Evolutionary conservation across 2,888 invertebrate genomes (phyloP).

Genomic region (Parapristionchus giblindavisi): DNA sequence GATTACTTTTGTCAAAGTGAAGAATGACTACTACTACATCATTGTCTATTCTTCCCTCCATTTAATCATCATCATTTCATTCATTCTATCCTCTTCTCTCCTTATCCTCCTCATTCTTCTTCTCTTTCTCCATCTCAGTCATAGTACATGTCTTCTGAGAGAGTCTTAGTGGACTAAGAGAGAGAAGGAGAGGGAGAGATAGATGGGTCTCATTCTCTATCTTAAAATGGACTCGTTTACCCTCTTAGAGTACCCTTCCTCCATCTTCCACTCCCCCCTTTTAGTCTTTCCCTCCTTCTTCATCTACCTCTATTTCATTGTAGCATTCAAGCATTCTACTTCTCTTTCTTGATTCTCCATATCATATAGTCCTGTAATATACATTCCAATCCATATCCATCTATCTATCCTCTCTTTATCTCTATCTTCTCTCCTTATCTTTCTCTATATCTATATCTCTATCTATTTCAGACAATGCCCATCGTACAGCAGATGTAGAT

Average conservation of each 20-base stretch:
- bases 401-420: neutral
- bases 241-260: too few species aligned
- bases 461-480: conserved; percentile 23
- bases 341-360: neutral
- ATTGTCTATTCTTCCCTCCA: too few species aligned
- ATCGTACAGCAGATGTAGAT: conserved; percentile 43
- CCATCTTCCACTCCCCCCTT: too few species aligned
- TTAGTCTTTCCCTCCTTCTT: too few species aligned
- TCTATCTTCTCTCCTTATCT: neutral
- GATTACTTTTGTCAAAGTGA: neutral
- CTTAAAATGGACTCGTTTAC: too few species aligned
- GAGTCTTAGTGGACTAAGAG: neutral
- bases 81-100: neutral
- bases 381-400: neutral
- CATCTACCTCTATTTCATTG: too few species aligned
- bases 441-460: conserved; percentile 5
- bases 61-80: too few species aligned
- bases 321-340: too few species aligned
- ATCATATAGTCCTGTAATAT: neutral
- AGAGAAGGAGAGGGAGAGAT: neutral
- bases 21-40: too few species aligned
- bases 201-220: neutral
- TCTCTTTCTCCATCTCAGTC: neutral
- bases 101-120: neutral
- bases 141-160: neutral